Base-by-base conservation (phyloP, 1,140 invertebrate species). In the Eurosta solidaginis region DNA sequence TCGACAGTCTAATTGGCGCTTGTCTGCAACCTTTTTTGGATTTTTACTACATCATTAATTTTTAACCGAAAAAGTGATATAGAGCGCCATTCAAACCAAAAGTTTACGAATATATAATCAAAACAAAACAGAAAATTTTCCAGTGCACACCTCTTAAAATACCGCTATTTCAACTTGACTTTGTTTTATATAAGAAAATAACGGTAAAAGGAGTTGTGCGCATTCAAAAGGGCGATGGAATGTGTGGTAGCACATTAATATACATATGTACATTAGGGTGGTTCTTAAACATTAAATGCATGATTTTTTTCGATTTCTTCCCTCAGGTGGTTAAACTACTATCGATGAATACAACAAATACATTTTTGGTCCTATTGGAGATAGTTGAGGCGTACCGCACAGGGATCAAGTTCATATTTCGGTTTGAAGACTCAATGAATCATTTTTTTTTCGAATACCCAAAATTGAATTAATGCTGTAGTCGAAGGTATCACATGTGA, bases 11-110 rank as follows among this genome's bases (percentile, higher is more conserved):
- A 68, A 68, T 14, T 68, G 59, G 29, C 33, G 59, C 59, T 40
- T 40, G 33, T 1, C n/a, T 20, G n/a, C 40, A 68, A 68, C 59
- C 59, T 20, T 68, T 0, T 68, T 7, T 22, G 33, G 59, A 14
- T n/a, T 36, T 68, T 68, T 42, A 68, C 17, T 42, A 20, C 59
- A 40, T 68, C 59, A 68, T 68, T 68, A 68, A 68, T 33, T 17
- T n/a, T 33, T 33, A 10, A 33, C 59, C 9, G 33, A 68, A 68
- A 68, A 68, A 29, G 59, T 68, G 59, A 68, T 36, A 17, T 33
- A 59, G 54, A 12, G 29, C 54, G n/a, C 45, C 14, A 12, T 47
- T 47, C 45, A 59, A 9, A 40, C 59, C 59, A 68, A 68, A 68
- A 42, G 10, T 40, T 5, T 10, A 40, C 33, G 59, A 68, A 68